phyloP scores from a whole-genome alignment of 2,113 vertebrate genomes.

The Murina feae region DNA sequence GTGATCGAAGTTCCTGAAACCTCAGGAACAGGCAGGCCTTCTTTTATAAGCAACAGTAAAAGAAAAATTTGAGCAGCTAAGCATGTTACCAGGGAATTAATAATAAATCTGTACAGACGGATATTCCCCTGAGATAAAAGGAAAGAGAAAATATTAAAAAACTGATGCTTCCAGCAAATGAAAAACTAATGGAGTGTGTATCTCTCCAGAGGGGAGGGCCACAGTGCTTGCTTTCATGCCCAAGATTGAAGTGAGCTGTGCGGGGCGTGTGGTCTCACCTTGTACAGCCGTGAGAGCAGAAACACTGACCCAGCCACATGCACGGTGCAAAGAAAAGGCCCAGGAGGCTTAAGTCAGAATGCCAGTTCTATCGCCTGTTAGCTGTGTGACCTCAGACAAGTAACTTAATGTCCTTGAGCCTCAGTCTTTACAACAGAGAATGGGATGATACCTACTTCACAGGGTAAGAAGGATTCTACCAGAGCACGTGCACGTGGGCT shows the following conservation, averaged over 20 bases:
- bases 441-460: neutral
- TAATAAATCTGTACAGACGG: constrained; percentile 71
- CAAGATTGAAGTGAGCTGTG: neutral
- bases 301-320: neutral
- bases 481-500: too few species aligned
- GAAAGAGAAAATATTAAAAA: constrained; percentile 68
- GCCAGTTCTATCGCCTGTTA: neutral
- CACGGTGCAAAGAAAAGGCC: neutral
- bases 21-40: constrained; percentile 50
- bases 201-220: neutral
- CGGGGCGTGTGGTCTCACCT: neutral
- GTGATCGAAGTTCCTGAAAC: constrained; percentile 62
- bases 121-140: constrained; percentile 65
- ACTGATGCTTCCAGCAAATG: constrained; percentile 60
- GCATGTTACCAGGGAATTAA: constrained; percentile 69
- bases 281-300: neutral
- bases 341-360: neutral
- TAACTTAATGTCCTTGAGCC: neutral
- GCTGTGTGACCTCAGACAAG: neutral
- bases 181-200: constrained; percentile 66
- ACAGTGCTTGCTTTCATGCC: neutral
- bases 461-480: neutral
- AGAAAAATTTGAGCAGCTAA: constrained; percentile 59
- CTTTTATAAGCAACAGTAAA: constrained; percentile 63
- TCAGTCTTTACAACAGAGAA: neutral